Evolutionary conservation across 2,797 vertebrate species (phyloP).

Genomic region (Psittacula derbiana): DNA sequence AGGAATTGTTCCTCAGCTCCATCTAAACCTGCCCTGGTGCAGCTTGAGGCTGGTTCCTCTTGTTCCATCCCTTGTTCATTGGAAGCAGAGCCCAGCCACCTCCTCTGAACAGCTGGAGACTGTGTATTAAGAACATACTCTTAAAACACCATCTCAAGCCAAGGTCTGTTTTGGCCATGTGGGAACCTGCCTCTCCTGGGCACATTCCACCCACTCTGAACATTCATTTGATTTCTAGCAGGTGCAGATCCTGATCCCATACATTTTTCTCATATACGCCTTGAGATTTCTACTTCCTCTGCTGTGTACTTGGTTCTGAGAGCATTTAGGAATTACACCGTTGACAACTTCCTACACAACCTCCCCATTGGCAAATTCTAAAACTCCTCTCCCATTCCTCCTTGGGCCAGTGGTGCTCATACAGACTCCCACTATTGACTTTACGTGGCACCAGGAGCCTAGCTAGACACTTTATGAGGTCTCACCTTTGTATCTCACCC

Average conservation of each 20-base stretch:
- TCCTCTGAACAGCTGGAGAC: background rate
- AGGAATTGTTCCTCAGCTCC: background rate
- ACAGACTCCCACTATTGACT: background rate
- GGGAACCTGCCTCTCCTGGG: background rate
- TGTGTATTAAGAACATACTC: background rate
- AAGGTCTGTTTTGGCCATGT: background rate
- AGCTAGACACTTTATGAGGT: background rate
- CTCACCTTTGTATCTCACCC: background rate
- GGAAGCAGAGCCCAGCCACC: background rate
- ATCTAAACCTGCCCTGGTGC: background rate
- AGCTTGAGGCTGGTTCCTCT: accelerated
- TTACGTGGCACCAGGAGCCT: background rate
- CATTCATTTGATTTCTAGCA: background rate
- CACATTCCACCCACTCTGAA: background rate
- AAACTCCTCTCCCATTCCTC: background rate
- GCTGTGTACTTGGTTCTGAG: background rate
- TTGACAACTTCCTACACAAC: background rate
- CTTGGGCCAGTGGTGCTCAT: background rate
- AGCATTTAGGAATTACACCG: background rate
- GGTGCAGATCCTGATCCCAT: background rate
- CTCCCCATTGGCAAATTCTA: background rate
- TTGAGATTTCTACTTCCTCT: background rate
- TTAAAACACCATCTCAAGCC: background rate
- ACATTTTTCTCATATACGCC: background rate
- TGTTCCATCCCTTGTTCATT: background rate